Evolutionary conservation across 2,888 invertebrate genomes (phyloP).

Genomic region (Cenopis cana): DNA sequence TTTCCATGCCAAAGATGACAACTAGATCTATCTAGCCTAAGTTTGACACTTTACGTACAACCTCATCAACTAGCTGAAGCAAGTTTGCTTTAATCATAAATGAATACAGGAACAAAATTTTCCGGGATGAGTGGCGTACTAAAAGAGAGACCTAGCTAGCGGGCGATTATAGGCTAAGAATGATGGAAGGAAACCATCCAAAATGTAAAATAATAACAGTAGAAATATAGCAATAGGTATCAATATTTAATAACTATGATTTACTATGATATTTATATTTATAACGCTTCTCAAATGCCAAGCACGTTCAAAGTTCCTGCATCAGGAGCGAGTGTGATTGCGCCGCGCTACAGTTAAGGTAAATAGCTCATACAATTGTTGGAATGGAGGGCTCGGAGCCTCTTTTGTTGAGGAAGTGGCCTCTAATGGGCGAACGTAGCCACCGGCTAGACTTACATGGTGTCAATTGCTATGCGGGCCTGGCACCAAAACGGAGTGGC

Average conservation of each 20-base stretch:
- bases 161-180: too few species aligned
- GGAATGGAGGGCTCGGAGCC: constrained; percentile 76
- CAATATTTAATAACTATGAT: neutral
- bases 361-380: constrained; percentile 85
- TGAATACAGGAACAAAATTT: too few species aligned
- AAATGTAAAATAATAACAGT: neutral
- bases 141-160: too few species aligned
- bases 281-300: constrained; percentile 54
- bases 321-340: constrained; percentile 76
- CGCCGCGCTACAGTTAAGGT: constrained; percentile 79
- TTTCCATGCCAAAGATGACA: too few species aligned
- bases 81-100: too few species aligned
- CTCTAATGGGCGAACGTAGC: constrained; percentile 76
- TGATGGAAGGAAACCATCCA: neutral
- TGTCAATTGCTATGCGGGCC: constrained; percentile 71
- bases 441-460: constrained; percentile 79
- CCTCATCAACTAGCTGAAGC: too few species aligned
- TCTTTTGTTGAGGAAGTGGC: constrained; percentile 82
- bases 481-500: constrained; percentile 59
- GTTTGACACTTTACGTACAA: too few species aligned
- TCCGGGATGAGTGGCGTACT: too few species aligned
- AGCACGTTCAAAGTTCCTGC: constrained; percentile 53
- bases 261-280: constrained; percentile 11
- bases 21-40: too few species aligned
- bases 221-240: neutral